phyloP scores from a whole-genome alignment of 2,113 vertebrate species.

The Mus musculus region GRCm39 chr7:141266001-141266500 shows the following conservation, averaged over 20 bases:
- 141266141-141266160: background rate
- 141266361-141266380: background rate
- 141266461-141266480: fast-evolving
- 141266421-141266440: background rate
- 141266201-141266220: background rate
- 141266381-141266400: background rate
- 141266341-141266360: background rate
- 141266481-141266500: background rate
- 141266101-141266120: background rate
- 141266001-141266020: background rate
- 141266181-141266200: background rate
- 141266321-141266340: background rate
- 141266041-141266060: background rate
- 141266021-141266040: background rate
- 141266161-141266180: fast-evolving
- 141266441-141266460: fast-evolving
- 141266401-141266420: background rate
- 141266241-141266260: background rate
- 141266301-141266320: background rate
- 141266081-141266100: background rate
- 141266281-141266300: background rate
- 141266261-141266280: background rate
- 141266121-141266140: background rate
- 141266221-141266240: fast-evolving
- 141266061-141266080: no score